Evolutionary conservation across 53 echinoderm and acorn worm species (phyloP), one percentile per base, ranked within the genome.

Genomic region (Temnopleurus reevesii): DNA sequence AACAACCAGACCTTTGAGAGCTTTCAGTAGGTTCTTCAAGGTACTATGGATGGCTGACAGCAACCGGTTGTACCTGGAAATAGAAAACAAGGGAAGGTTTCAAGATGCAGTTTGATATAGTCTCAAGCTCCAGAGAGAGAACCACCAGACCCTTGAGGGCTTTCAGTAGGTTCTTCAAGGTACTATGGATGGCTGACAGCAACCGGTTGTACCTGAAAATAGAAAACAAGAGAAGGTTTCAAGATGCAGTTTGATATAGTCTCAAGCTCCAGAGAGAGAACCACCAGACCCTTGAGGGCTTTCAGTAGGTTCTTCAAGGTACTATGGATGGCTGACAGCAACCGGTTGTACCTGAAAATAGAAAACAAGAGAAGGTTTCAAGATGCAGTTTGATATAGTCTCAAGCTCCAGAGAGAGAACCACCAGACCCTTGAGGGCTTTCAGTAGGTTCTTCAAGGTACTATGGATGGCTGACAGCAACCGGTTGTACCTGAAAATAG

Each of bases 71-170:
- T 98, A 98, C 83, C 97, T 97, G 71, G 13, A 29, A 26, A 44
- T 0, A 28, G 17, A 49, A 79, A 8, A 45, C 4, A 2, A 41
- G 41, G 1, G 0, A 41, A 21, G 38, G 19, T 41, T 49, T 15
- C 9, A 0, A 49, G 49, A 93, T 94, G 82, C 96, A 94, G 85
- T 96, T 96, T 29, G 94, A 94, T 96, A 98, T 98, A 1, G 98
- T 96, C 84, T 98, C 98, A 60, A 98, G 89, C 38, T 96, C 92
- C 58, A 93, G 92, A 0, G 98, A 98, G 44, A 98, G 80, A 1
- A 98, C 98, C 24, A 98, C 98, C 77, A 98, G 54, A 46, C 98
- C 98, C 91, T 98, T 98, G 30, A 98, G 92, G 28, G 98, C 98
- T 77, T 98, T 98, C 90, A 98, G 94, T 0, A 98, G 76, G 59